Evolutionary conservation across 1,140 invertebrate species (phyloP), one percentile per base, ranked within the genome.

Genomic region (Acromyrmex heyeri): DNA sequence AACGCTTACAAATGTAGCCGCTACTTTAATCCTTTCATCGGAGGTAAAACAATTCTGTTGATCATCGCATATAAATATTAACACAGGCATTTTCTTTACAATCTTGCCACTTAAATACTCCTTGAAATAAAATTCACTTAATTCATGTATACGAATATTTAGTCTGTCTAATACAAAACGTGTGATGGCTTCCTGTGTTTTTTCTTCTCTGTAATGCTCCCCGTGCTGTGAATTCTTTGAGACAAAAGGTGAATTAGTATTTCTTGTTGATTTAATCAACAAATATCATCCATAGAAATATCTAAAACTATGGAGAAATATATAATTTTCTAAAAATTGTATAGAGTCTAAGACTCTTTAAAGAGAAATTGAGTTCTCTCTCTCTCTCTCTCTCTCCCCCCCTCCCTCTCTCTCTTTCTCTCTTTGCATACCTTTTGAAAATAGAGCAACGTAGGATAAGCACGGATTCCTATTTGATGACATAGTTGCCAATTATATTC

Each of bases 401-500:
- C 10, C 8, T 44, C 8, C 10, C 38, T 44, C 38, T 44, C 7
- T 44, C 38, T 44, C 38, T 44, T 2, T 44, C 12, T 76, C n/a
- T 61, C 6, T 44, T 14, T 34, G 0, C 21, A 2, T 87, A 93
- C 92, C 75, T 92, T 91, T 69, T 61, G 10, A 30, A 95, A 97
- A 83, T 97, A 93, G 8, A 97, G 88, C 0, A 98, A 94, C 0
- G 97, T 96, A 16, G 98, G 98, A 94, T 97, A 98, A 24, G 96
- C 96, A 62, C 94, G 94, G 67, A 98, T 96, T 50, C 96, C 95
- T 92, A 97, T 95, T 91, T 96, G 94, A 78, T 96, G 95, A 94
- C 98, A 98, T 30, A 98, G 93, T 61, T 95, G 92, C 95, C 96
- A 97, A 88, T 98, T 97, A 92, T 97, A 97, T 93, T 97, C 97